A percentile compares a stretch with the other conserved stretches of the same genome.
Evolutionary conservation across 2,113 vertebrate species (phyloP).

Genomic region (Thinocorus orbignyianus): DNA sequence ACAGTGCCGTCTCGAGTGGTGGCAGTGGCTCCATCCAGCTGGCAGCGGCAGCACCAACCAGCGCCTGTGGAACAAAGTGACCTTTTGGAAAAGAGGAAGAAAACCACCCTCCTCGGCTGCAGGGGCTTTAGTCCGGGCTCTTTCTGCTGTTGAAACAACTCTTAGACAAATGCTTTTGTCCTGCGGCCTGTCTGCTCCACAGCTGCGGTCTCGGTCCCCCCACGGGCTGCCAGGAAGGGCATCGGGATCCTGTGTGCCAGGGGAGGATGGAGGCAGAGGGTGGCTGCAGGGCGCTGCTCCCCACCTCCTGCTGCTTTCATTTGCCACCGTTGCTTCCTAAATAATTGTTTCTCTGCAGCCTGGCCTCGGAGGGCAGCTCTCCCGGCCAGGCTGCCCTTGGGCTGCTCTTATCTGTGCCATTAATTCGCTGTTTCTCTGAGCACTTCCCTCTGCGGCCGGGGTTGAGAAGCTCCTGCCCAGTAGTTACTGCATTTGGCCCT

Average conservation of each 20-base stretch:
- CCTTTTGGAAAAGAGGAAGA: background rate
- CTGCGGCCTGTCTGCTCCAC: background rate
- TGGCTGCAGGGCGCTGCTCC: background rate
- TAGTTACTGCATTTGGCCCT: fast-evolving
- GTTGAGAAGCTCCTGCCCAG: background rate
- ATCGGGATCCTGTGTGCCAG: background rate
- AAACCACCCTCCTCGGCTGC: background rate
- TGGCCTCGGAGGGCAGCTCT: background rate
- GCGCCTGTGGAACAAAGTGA: background rate
- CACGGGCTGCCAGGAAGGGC: background rate
- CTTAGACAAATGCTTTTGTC: background rate
- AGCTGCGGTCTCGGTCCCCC: background rate
- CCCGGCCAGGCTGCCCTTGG: fast-evolving
- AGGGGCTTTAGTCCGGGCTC: background rate
- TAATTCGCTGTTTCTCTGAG: background rate
- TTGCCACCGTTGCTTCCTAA: background rate
- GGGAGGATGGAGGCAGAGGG: background rate
- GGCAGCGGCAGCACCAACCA: background rate
- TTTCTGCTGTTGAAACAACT: background rate
- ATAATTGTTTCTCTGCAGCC: background rate
- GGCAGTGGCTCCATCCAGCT: background rate
- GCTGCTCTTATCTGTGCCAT: background rate
- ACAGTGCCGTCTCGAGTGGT: fast-evolving
- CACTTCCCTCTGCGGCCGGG: fast-evolving
- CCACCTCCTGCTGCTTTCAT: background rate